Evolutionary conservation across 2,888 invertebrate genomes (phyloP).

Genomic region (Noctua pronuba): DNA sequence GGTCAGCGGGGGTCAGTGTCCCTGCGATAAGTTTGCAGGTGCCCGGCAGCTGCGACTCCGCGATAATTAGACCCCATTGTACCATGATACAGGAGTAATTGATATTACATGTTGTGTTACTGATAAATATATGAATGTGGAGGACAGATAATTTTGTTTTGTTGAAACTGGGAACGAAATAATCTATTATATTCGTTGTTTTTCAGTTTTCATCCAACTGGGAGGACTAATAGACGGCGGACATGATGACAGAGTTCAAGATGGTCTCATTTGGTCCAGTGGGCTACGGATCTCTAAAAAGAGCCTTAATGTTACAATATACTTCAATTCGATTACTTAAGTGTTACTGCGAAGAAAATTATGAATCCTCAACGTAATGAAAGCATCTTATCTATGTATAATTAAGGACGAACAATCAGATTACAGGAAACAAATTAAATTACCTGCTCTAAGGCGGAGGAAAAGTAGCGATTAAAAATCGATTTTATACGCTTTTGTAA

Average conservation of each 20-base stretch:
- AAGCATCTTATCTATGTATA: constrained; percentile 34
- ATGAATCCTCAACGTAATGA: constrained; percentile 29
- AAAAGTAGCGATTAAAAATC: constrained; percentile 32
- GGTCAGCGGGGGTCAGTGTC: constrained; percentile 76
- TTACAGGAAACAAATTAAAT: constrained; percentile 51
- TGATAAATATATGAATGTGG: constrained; percentile 48
- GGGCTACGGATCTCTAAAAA: neutral
- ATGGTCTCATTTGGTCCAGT: neutral
- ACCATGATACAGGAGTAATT: constrained; percentile 58
- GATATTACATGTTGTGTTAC: constrained; percentile 51
- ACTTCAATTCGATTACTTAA: constrained; percentile 6
- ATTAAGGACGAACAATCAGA: constrained; percentile 48
- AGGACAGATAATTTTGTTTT: constrained; percentile 49
- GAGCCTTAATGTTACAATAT: neutral
- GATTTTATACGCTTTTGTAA: constrained; percentile 33
- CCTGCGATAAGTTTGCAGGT: constrained; percentile 76
- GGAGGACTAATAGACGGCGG: neutral
- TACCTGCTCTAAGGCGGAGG: constrained; percentile 24
- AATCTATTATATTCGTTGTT: neutral
- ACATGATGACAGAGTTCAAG: neutral
- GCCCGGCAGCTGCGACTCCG: constrained; percentile 72
- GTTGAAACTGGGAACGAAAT: constrained; percentile 12
- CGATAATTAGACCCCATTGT: constrained; percentile 65
- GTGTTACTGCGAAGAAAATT: constrained; percentile 30
- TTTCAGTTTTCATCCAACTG: neutral